Base-by-base conservation (phyloP, 2,888 invertebrate genomes). In the Cryptus viduatorius region DNA sequence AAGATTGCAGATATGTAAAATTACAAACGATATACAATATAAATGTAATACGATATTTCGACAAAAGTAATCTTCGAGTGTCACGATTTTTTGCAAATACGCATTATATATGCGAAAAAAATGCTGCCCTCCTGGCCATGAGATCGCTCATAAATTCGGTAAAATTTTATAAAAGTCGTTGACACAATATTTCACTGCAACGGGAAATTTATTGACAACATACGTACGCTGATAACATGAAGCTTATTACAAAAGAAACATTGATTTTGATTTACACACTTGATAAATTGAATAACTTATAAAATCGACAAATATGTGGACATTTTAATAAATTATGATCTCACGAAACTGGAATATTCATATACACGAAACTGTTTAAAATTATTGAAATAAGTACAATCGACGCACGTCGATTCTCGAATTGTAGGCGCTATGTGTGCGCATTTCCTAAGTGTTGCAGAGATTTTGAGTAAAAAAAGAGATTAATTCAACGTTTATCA, bases 161-260 rank as follows among this genome's bases (percentile, higher is more conserved):
- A 14, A 1, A 61, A 29, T n/a, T 14, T 31, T n/a, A 12, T 3
- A n/a, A 14, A 29, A 31, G 3, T 8, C 24, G 24, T n/a, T 29
- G 4, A 44, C 19, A 24, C 7, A 16, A 59, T 72, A 14, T 19
- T 44, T 65, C 56, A 80, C 80, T 80, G 77, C 80, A 77, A 80
- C 83, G 50, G 59, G 50, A 46, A 67, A 48, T 67, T 78, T 78
- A 84, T 77, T 84, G 80, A 73, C 75, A 83, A 59, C 16, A n/a
- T 59, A 73, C 12, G 72, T 59, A 73, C 12, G 72, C 29, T 12
- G 10, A 37, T 56, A 42, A 71, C 56, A 31, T 19, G 42, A 42
- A 80, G 61, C 68, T 73, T 80, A 65, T 71, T 77, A 77, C 19
- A 77, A 31, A 19, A n/a, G n/a, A 83, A 77, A 83, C 16, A 12